A percentile compares a stretch with the other conserved stretches of the same genome.
Evolutionary conservation across 2,113 vertebrate species (phyloP).

Genomic region (Pipa parva): DNA sequence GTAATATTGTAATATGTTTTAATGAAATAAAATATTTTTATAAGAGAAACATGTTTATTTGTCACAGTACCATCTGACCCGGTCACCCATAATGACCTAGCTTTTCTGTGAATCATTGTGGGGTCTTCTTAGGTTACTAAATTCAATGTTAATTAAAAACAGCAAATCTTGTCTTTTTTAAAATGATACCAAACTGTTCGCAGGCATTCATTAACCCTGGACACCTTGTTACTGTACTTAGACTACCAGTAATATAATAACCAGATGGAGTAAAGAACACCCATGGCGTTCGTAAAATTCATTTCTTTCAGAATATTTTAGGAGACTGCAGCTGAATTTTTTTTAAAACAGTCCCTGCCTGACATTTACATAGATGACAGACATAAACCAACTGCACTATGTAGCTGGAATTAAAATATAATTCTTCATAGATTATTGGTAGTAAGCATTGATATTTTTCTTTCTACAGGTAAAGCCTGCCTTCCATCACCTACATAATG

Average conservation of each 20-base stretch:
- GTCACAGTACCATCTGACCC: too few species aligned
- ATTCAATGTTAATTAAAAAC: neutral
- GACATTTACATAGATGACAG: neutral
- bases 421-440: too few species aligned
- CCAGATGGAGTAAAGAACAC: neutral
- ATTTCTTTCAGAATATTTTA: neutral
- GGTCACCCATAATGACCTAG: too few species aligned
- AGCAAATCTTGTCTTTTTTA: neutral
- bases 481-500: too few species aligned
- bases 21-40: too few species aligned
- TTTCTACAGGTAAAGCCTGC: too few species aligned
- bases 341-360: neutral
- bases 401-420: too few species aligned
- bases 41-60: too few species aligned
- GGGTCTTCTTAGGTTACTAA: slow-evolving; percentile 5
- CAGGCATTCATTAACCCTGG: slow-evolving; percentile 16
- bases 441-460: neutral
- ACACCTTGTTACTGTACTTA: neutral
- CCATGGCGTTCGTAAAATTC: neutral
- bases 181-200: slow-evolving; percentile 14
- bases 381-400: neutral
- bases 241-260: slow-evolving; percentile 3
- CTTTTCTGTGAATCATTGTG: slow-evolving; percentile 1
- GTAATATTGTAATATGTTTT: too few species aligned
- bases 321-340: neutral